Percentiles rank a stretch among this genome's conserved stretches.
These are phyloP conservation scores for Eremobia ochroleuca DNA, from an alignment of 2,888 invertebrate genomes.

Conservation along the genomic window DNA sequence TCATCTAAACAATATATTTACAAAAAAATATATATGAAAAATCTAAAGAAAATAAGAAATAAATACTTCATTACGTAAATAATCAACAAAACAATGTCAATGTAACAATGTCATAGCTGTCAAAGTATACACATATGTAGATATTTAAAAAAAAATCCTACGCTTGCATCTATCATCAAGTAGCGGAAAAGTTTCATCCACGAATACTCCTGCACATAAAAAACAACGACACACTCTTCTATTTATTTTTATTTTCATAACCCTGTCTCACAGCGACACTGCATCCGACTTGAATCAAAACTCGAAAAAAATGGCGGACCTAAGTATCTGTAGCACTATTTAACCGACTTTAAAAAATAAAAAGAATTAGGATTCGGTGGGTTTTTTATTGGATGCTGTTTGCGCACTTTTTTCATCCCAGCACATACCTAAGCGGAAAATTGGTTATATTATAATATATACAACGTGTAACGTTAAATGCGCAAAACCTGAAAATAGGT, in stretches of 20 bases:
- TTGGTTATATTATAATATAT: too few species aligned
- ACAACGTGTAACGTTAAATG: too few species aligned
- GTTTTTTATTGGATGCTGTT: background rate
- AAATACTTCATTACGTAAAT: slow-evolving; percentile 29
- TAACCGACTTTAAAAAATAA: background rate
- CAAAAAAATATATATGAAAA: background rate
- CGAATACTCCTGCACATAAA: background rate
- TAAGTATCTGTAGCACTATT: background rate
- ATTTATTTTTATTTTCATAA: too few species aligned
- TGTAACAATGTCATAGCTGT: background rate
- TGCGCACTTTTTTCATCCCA: background rate
- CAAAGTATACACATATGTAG: background rate
- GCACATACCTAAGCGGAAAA: background rate
- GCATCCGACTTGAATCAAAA: background rate
- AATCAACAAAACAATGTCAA: too few species aligned
- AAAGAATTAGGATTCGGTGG: background rate
- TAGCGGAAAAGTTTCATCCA: slow-evolving; percentile 3
- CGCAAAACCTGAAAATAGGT: too few species aligned
- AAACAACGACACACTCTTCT: background rate
- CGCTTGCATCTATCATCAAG: background rate
- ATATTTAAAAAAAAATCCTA: background rate
- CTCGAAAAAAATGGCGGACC: background rate
- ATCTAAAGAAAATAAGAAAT: background rate
- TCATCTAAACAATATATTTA: slow-evolving; percentile 7
- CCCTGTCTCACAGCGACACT: background rate